Base-by-base conservation (phyloP, 92 coral and sea anemone genomes). In the Chrysogorgia sp. region DNA sequence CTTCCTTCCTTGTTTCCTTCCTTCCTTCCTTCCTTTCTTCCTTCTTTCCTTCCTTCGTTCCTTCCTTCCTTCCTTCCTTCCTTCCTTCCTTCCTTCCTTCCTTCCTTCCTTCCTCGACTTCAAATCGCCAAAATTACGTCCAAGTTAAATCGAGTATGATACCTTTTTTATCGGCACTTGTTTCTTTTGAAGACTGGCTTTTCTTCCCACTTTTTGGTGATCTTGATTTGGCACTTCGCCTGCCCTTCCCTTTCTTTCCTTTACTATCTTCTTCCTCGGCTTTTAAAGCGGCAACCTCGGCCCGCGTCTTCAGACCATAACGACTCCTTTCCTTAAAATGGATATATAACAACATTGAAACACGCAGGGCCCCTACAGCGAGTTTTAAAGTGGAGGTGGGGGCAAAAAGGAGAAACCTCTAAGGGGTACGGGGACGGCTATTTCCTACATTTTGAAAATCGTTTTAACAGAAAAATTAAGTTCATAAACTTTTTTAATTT, bases 221-320 rank as follows among this genome's bases (percentile, higher is more conserved):
- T 34, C 96, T 74, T 37, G 84, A 58, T 17, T 94, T 85, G 3
- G 92, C 91, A 52, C 96, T 94, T 78, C 90, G 88, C 79, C 74
- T 88, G n/a, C 92, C 90, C 50, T 89, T 91, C 3, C 86, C 86
- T 57, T 93, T 93, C 86, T 94, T 94, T 78, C 62, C 81, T 34
- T 74, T 82, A 58, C 90, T 88, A 62, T 94, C 98, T 33, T 94
- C 98, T 34, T 94, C 98, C 60, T 94, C 98, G 10, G 98, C 98
- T 67, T 91, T 94, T 45, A 94, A 81, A 1, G 92, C 88, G 6
- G 96, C 92, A 67, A 85, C 62, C 85, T 94, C 96, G 6, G 92
- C 77, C 80, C 98, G 65, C 71, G 97, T 94, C 86, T 91, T 90
- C 66, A 94, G 71, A 29, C 98, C 98, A 71, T 94, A 91, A 41